Percentiles rank a stretch among this genome's conserved stretches.
Conservation (phyloP, 2,888 invertebrate genomes). For the Drosophila kuntzei region DNA sequence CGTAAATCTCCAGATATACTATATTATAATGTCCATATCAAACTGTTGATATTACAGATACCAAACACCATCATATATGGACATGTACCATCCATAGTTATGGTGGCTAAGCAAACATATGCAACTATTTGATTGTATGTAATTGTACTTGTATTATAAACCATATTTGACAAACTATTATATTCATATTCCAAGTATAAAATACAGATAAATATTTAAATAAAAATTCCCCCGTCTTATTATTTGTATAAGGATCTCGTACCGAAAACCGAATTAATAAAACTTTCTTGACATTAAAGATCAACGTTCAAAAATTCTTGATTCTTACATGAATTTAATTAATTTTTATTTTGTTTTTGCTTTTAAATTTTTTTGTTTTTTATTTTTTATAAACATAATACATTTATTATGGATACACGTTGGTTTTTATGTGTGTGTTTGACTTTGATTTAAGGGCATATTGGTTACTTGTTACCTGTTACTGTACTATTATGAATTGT, state of each 20-base stretch:
- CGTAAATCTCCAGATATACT: slow-evolving; percentile 23
- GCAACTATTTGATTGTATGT: slow-evolving; percentile 74
- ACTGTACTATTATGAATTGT: slow-evolving; percentile 49
- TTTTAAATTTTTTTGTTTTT: slow-evolving; percentile 71
- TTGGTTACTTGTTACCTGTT: slow-evolving; percentile 60
- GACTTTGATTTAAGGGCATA: slow-evolving; percentile 77
- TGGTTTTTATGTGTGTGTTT: slow-evolving; percentile 65
- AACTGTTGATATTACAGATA: slow-evolving; percentile 45
- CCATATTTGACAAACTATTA: slow-evolving; percentile 71
- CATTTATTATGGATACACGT: slow-evolving; percentile 78
- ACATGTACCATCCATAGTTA: slow-evolving; percentile 42
- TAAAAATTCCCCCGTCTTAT: slow-evolving; percentile 11
- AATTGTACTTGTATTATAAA: slow-evolving; percentile 68
- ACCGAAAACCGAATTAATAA: neutral
- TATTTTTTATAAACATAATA: slow-evolving; percentile 81
- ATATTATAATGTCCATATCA: slow-evolving; percentile 55
- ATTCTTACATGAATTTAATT: slow-evolving; percentile 77
- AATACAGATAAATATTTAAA: slow-evolving; percentile 69
- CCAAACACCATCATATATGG: slow-evolving; percentile 22
- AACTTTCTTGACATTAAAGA: neutral
- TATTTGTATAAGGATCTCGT: slow-evolving; percentile 1
- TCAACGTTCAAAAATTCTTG: slow-evolving; percentile 12
- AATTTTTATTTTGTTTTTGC: slow-evolving; percentile 77
- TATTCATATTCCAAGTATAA: slow-evolving; percentile 75
- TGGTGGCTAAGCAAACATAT: slow-evolving; percentile 45